phyloP scores from a whole-genome alignment of 1,140 invertebrate species.

The Eurosta solidaginis region DNA sequence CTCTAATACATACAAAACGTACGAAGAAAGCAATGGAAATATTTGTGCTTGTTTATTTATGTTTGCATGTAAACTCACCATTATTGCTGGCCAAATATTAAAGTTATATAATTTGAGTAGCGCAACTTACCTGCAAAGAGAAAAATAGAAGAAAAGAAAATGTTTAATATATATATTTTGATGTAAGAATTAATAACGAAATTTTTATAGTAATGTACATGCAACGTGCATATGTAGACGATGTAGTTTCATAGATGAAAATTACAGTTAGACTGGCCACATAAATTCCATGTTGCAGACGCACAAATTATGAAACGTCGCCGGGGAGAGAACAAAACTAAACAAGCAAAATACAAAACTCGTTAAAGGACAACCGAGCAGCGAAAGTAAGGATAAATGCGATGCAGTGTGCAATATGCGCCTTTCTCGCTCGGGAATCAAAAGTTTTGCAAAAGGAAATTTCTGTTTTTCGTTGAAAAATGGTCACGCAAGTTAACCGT shows the following conservation, averaged over 20 bases:
- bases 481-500: not conserved
- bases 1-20: not conserved
- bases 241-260: not conserved
- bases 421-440: not conserved
- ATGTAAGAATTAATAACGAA: not conserved
- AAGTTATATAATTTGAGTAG: not conserved
- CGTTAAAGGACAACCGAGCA: not conserved
- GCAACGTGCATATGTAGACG: not conserved
- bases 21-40: not conserved
- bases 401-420: not conserved
- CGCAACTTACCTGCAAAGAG: conserved; percentile 7
- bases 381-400: not conserved
- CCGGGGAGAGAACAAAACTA: not conserved
- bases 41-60: not conserved
- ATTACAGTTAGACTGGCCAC: conserved; percentile 11
- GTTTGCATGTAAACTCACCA: conserved; percentile 2
- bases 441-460: not conserved
- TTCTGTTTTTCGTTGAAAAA: not conserved
- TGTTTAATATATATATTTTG: not conserved
- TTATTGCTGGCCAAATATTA: not conserved
- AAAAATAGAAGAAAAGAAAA: not conserved
- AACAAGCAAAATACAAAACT: not conserved
- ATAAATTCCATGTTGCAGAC: conserved; percentile 30
- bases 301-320: conserved; percentile 29
- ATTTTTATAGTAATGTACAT: not conserved